These are phyloP conservation scores for Eriocheir sinensis DNA, from an alignment of 1,140 invertebrate genomes.

Conservation along the genomic window DNA sequence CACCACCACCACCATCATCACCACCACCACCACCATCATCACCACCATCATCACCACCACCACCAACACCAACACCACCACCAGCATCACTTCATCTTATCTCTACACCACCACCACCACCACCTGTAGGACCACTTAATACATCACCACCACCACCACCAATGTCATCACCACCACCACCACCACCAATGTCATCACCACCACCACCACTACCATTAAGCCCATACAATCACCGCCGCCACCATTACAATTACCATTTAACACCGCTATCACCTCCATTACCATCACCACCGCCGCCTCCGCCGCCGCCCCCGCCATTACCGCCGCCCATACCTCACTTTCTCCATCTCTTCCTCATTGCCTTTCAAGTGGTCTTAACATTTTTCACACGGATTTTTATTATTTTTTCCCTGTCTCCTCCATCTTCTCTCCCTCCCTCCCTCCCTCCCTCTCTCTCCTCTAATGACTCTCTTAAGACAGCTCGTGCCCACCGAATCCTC, in stretches of 20 bases:
- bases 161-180: conserved; percentile 1
- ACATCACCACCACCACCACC: conserved; percentile 9
- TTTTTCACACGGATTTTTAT: conserved; percentile 1
- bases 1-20: conserved; percentile 30
- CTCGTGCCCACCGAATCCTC: conserved; percentile 56
- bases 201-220: not conserved
- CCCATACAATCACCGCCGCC: conserved; percentile 12
- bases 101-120: conserved; percentile 44
- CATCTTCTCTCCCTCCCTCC: conserved; percentile 35
- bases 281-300: not conserved
- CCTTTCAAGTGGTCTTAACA: not conserved
- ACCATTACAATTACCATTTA: not conserved
- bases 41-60: conserved; percentile 9
- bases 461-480: conserved; percentile 69
- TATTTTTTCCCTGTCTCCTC: not conserved
- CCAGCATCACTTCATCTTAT: not conserved
- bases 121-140: too few relatives aligned
- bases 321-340: conserved; percentile 28
- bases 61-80: not conserved
- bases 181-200: not conserved
- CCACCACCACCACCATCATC: not conserved
- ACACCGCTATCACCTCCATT: conserved; percentile 6
- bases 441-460: not conserved
- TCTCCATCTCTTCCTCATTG: not conserved
- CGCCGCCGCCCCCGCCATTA: not conserved